Evolutionary conservation across 2,888 invertebrate genomes (phyloP), one percentile per base, ranked within the genome.

Genomic region (Heteromyza rotundicornis): DNA sequence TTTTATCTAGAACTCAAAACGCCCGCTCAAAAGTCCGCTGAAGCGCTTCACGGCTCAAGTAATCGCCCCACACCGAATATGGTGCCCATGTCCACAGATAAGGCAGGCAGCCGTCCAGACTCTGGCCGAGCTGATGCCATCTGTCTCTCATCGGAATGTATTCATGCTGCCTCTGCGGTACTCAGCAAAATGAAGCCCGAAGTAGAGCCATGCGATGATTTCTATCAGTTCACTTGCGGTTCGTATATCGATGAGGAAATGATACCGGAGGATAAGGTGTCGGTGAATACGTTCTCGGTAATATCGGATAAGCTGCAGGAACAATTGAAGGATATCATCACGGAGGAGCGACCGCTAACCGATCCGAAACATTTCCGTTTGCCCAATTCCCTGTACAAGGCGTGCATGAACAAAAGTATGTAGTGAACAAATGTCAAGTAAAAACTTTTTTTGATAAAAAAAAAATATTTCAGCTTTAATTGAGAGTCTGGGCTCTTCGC

Each of bases 141-240:
- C 16, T 95, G 95, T 81, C 85, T 89, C 62, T 86, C 88, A 0
- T 86, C 90, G 10, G 94, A 92, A 71, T 95, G 95, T 83, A 86
- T 95, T 57, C 90, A 91, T 76, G 89, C 84, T 82, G 91, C 92
- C 1, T 88, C 90, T 2, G 85, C 86, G 54, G 85, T 92, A 19
- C 78, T 92, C 59, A 85, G 87, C 62, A 88, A 88, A 73, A 89
- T 92, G 87, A 89, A 92, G 72, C 73, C 81, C 2, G 80, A 83
- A 2, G 87, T 90, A 0, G 89, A 91, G 66, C 92, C 92, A 0
- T 92, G 92, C 74, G 90, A 92, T 72, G 90, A 92, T 78, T 92
- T 92, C 80, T 92, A 92, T 78, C 84, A 88, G 70, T 92, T 90
- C 74, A 87, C 91, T 3, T 92, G 92, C 72, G 92, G 92, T 2